Base-by-base conservation (phyloP, 92 coral and sea anemone genomes). In the Heliopora coerulea region DNA sequence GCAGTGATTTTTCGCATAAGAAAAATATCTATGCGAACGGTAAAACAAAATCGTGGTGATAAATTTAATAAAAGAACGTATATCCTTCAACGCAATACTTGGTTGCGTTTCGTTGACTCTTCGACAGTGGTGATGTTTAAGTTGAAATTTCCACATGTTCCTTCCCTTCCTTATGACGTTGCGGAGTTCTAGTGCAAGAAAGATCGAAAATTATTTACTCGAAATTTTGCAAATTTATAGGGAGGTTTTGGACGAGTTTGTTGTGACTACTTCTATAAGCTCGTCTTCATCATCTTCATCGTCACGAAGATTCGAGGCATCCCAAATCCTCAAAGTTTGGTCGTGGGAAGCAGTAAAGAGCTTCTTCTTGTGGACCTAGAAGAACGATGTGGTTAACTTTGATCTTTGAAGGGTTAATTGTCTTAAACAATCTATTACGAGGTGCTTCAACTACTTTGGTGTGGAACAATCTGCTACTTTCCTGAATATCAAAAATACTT, bases 231-330 rank as follows among this genome's bases (percentile, higher is more conserved):
- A 63, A n/a, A 46, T 46, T 46, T 15, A 46, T 15, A 46, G 52
- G 2, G 52, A 6, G n/a, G 17, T 46, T 15, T 46, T 46, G 52
- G 52, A 46, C 52, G 12, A 61, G 29, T 69, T 69, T 2, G 61
- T 44, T 40, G 76, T 69, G 48, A 69, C 62, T 27, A 69, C 76
- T 35, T 69, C 76, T 49, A 69, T 69, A 9, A 69, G 48, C 34
- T 69, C 74, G 72, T 89, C 88, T 31, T 87, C 79, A 66, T 93
- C 98, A 29, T 89, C 98, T 65, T 92, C 97, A 24, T 85, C 91
- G 33, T 89, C 98, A 62, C 96, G 78, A 20, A 93, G 85, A 42
- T 87, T 87, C 34, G 93, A 77, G 13, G 93, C 84, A 79, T 93
- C 91, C 98, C 96, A 93, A 21, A 90, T 82, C 73, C 83, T 83